Conservation (phyloP, 1,140 invertebrate species). For the Hydropsyche tenuis region DNA sequence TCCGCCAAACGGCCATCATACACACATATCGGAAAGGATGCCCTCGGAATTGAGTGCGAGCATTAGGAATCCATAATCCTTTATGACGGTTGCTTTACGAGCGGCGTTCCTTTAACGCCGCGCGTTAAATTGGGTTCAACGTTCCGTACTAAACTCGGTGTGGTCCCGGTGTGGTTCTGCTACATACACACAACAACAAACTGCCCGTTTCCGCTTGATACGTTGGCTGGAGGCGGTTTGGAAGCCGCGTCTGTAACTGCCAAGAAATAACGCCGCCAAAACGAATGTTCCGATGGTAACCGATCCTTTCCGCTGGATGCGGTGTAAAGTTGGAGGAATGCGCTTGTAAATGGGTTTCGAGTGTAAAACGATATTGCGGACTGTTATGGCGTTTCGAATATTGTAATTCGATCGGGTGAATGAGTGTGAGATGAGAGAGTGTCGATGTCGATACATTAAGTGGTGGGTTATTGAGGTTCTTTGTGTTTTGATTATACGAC, state of each 20-base stretch:
- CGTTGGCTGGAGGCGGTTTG: constrained; percentile 12
- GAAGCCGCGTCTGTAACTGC: neutral
- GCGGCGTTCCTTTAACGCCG: neutral
- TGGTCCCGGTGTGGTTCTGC: neutral
- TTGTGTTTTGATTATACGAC: too few species aligned
- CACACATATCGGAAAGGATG: too few species aligned
- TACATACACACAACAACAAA: constrained; percentile 35
- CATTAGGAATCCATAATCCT: constrained; percentile 18
- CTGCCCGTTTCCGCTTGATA: constrained; percentile 49
- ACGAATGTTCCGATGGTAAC: neutral
- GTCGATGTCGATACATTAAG: too few species aligned
- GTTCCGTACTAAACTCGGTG: constrained; percentile 35
- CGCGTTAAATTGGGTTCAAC: constrained; percentile 43
- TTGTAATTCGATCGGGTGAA: too few species aligned
- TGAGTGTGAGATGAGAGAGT: too few species aligned
- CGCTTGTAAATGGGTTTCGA: neutral
- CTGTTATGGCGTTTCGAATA: too few species aligned
- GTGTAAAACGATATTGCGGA: neutral
- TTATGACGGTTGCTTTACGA: constrained; percentile 17
- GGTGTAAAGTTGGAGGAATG: neutral
- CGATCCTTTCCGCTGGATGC: neutral
- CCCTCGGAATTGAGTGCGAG: neutral
- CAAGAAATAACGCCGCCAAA: neutral
- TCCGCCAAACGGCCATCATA: too few species aligned
- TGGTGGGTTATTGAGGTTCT: too few species aligned